Evolutionary conservation across 2,888 invertebrate genomes (phyloP).

Genomic region (Polietes domitor): DNA sequence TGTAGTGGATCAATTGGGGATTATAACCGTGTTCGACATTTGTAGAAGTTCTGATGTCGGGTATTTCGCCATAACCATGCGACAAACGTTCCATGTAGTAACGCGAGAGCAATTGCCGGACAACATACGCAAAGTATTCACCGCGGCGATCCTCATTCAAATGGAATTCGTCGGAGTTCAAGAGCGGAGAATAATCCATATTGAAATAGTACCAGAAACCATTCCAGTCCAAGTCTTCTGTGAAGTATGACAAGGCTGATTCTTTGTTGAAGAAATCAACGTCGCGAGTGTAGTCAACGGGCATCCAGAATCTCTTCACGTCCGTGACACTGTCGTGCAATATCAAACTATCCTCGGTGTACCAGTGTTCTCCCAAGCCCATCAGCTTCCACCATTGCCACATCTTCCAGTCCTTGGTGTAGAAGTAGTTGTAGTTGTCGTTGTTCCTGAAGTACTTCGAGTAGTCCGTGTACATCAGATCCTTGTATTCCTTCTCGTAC

Average conservation of each 20-base stretch:
- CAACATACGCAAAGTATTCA: slow-evolving; percentile 84
- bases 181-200: slow-evolving; percentile 84
- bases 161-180: slow-evolving; percentile 82
- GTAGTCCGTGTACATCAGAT: slow-evolving; percentile 65
- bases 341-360: slow-evolving; percentile 60
- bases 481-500: slow-evolving; percentile 71
- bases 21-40: slow-evolving; percentile 82
- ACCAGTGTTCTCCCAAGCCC: slow-evolving; percentile 68
- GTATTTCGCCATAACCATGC: slow-evolving; percentile 83
- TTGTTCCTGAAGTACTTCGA: neutral
- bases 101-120: slow-evolving; percentile 84
- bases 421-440: slow-evolving; percentile 49
- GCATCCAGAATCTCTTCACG: slow-evolving; percentile 69
- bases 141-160: slow-evolving; percentile 83
- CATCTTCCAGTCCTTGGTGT: slow-evolving; percentile 67
- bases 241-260: slow-evolving; percentile 84
- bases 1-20: slow-evolving; percentile 83
- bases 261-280: slow-evolving; percentile 81
- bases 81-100: no score
- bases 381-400: slow-evolving; percentile 72
- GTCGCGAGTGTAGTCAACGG: slow-evolving; percentile 84
- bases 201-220: slow-evolving; percentile 83
- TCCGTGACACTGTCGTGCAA: slow-evolving; percentile 65
- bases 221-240: slow-evolving; percentile 86
- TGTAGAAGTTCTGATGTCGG: slow-evolving; percentile 82